Conservation (phyloP, 2,888 invertebrate species). For the Eupithecia subumbrata region DNA sequence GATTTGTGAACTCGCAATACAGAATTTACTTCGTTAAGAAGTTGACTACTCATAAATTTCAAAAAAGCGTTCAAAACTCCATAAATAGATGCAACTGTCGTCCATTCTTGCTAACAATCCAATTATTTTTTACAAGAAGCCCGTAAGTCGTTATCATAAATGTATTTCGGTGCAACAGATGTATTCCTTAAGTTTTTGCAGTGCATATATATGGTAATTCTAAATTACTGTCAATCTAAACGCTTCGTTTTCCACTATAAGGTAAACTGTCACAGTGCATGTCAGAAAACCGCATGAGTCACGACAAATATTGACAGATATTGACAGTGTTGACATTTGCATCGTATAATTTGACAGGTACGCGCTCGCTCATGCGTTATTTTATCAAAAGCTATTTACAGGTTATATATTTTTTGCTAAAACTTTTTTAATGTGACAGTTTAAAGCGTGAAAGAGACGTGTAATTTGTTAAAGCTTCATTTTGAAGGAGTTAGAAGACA, state of each 20-base stretch:
- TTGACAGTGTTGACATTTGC: constrained; percentile 34
- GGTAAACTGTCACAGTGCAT: constrained; percentile 31
- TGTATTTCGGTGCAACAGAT: constrained; percentile 30
- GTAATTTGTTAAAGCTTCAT: constrained; percentile 21
- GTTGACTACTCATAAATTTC: neutral
- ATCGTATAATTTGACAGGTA: constrained; percentile 27
- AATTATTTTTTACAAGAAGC: constrained; percentile 26
- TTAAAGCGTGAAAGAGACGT: neutral
- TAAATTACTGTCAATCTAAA: constrained; percentile 34
- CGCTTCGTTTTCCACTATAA: constrained; percentile 29
- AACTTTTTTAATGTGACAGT: constrained; percentile 19
- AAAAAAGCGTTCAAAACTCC: neutral
- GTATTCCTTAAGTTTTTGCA: constrained; percentile 27
- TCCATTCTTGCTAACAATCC: constrained; percentile 22
- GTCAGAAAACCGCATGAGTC: constrained; percentile 8
- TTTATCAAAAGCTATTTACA: constrained; percentile 2
- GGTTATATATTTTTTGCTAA: neutral
- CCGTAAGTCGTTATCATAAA: constrained; percentile 11
- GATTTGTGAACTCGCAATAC: neutral
- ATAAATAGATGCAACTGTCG: constrained; percentile 15
- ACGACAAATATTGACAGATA: constrained; percentile 23
- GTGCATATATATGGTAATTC: constrained; percentile 30
- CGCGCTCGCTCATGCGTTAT: neutral
- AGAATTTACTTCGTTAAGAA: neutral
- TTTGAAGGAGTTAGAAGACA: neutral